Percentiles rank a stretch among this genome's conserved stretches.
Evolutionary conservation across 2,888 invertebrate species (phyloP).

Genomic region (Diloba caeruleocephala): DNA sequence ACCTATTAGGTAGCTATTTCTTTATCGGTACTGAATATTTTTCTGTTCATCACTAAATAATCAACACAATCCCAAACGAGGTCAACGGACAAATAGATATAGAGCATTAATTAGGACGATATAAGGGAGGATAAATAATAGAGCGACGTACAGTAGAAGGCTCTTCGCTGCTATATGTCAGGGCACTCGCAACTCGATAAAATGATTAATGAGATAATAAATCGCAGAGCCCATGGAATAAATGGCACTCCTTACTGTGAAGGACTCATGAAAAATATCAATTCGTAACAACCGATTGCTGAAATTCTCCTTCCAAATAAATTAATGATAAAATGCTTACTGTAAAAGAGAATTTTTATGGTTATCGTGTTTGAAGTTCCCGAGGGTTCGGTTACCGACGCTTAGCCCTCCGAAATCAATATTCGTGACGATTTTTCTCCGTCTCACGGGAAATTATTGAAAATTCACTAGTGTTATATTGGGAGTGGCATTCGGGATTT

Average conservation of each 20-base stretch:
- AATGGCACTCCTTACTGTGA: constrained; percentile 72
- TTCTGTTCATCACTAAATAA: constrained; percentile 11
- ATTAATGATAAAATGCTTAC: constrained; percentile 70
- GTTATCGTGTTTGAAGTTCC: constrained; percentile 62
- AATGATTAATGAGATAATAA: constrained; percentile 82
- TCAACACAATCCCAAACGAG: constrained; percentile 21
- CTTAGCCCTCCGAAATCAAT: constrained; percentile 53
- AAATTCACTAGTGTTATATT: constrained; percentile 20
- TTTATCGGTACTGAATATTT: background rate
- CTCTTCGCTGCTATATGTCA: constrained; percentile 53
- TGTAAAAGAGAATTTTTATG: constrained; percentile 56
- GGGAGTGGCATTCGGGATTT: constrained; percentile 7
- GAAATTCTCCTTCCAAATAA: constrained; percentile 59
- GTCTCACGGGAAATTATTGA: constrained; percentile 30
- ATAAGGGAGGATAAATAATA: constrained; percentile 49
- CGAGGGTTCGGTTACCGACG: constrained; percentile 51
- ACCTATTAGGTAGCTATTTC: too few relatives aligned
- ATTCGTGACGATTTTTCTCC: constrained; percentile 43
- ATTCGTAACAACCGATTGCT: constrained; percentile 74
- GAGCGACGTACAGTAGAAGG: constrained; percentile 51
- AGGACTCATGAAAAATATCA: constrained; percentile 82
- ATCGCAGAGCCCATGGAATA: constrained; percentile 79
- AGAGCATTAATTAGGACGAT: constrained; percentile 43
- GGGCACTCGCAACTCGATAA: constrained; percentile 69
- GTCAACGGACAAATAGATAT: constrained; percentile 28